Percentiles rank a stretch among this genome's conserved stretches.
Evolutionary conservation across 2,797 vertebrate species (phyloP).

Genomic region (Caiman crocodilus): DNA sequence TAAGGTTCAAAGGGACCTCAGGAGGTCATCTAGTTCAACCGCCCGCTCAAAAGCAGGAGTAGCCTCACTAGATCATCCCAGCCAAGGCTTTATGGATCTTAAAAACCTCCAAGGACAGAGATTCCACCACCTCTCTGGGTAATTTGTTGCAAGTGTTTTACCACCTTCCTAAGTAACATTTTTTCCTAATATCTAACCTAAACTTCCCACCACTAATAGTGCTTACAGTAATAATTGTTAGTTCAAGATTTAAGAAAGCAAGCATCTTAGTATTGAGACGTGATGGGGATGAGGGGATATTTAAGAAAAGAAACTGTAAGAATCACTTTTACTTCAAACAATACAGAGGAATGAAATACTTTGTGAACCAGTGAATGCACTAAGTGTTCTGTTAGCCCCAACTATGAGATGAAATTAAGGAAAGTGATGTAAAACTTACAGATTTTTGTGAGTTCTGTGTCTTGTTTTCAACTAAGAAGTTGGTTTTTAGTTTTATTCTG

Average conservation of each 20-base stretch:
- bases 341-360: neutral
- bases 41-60: too few relatives aligned
- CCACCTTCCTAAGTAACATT: too few relatives aligned
- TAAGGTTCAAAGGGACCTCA: too few relatives aligned
- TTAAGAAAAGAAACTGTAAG: neutral
- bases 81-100: too few relatives aligned
- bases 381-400: neutral
- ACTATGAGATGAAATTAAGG: neutral
- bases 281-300: neutral
- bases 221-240: neutral
- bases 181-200: too few relatives aligned
- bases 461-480: neutral
- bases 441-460: neutral
- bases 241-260: neutral
- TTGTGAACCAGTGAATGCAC: neutral
- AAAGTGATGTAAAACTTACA: neutral
- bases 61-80: too few relatives aligned
- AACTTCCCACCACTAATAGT: too few relatives aligned
- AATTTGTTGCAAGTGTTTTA: too few relatives aligned
- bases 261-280: neutral
- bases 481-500: too few relatives aligned
- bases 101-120: too few relatives aligned
- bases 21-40: too few relatives aligned
- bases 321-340: neutral
- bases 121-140: too few relatives aligned